Percentiles rank a stretch among this genome's conserved stretches.
Conservation (phyloP, 2,888 invertebrate species). For the Clivina fossor region DNA sequence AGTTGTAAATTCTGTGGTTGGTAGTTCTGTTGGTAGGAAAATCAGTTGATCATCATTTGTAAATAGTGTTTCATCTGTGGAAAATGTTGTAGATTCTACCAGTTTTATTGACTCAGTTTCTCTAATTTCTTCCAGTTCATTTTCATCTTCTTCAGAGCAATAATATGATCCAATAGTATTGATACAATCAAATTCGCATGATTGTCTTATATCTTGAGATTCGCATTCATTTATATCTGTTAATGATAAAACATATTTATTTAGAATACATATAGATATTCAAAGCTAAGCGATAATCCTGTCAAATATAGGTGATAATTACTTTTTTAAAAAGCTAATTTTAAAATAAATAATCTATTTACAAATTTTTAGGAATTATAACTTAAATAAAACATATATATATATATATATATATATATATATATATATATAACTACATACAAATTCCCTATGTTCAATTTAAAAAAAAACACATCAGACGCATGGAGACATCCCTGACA, state of each 20-base stretch:
- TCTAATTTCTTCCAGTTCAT: no score
- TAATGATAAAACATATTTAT: slow-evolving; percentile 22
- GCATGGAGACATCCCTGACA: no score
- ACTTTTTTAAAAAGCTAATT: no score
- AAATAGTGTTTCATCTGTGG: not conserved
- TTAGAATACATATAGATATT: not conserved
- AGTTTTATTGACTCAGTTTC: not conserved
- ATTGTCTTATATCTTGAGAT: slow-evolving; percentile 47
- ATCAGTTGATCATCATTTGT: not conserved
- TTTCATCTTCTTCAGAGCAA: slow-evolving; percentile 47
- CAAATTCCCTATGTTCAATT: no score
- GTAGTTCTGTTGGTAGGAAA: no score
- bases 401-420: no score
- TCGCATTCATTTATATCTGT: slow-evolving; percentile 69
- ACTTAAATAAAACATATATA: no score
- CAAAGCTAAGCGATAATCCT: not conserved
- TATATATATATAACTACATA: no score
- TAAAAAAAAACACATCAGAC: no score
- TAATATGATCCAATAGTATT: slow-evolving; percentile 66
- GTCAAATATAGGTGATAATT: no score
- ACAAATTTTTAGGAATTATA: no score
- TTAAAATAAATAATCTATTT: no score
- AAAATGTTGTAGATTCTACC: not conserved
- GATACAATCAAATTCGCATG: slow-evolving; percentile 59
- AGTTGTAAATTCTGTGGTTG: not conserved